These are phyloP conservation scores for Eledona agricola DNA, from an alignment of 2,888 invertebrate species.

Conservation along the genomic window DNA sequence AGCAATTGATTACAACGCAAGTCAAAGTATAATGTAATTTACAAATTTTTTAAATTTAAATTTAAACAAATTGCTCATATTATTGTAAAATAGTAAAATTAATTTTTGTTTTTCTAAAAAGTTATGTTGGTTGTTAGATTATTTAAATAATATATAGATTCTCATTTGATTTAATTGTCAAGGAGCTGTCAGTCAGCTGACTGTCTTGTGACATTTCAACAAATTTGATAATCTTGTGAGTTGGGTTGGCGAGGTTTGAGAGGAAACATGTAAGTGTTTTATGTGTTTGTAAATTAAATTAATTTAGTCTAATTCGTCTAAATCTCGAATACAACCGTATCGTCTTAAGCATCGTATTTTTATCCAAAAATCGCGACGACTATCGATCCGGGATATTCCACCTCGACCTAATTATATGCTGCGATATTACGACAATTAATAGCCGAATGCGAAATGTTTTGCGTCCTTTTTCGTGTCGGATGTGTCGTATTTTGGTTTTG, in stretches of 20 bases:
- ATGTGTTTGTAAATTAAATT: slow-evolving; percentile 11
- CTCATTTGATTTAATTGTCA: slow-evolving; percentile 21
- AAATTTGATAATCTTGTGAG: slow-evolving; percentile 48
- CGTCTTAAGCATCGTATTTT: too few relatives aligned
- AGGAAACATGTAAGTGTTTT: slow-evolving; percentile 50
- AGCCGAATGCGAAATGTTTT: too few relatives aligned
- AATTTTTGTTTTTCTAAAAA: neutral
- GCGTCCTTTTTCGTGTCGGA: too few relatives aligned
- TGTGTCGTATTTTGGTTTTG: too few relatives aligned
- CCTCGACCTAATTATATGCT: too few relatives aligned
- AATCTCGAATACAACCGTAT: neutral
- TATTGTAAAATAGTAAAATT: too few relatives aligned
- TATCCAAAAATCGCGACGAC: slow-evolving; percentile 10
- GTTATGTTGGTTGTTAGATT: neutral
- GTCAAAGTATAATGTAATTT: too few relatives aligned
- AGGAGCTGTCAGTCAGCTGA: slow-evolving; percentile 56
- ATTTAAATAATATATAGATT: neutral
- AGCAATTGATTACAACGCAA: neutral
- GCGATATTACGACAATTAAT: too few relatives aligned
- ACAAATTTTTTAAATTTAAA: too few relatives aligned
- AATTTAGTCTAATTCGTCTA: too few relatives aligned
- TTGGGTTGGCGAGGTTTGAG: slow-evolving; percentile 54
- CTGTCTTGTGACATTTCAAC: slow-evolving; percentile 58
- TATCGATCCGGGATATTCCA: too few relatives aligned
- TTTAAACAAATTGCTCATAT: too few relatives aligned